Base-by-base conservation (phyloP, 2,888 invertebrate genomes). In the Hypselothyrea guttata region DNA sequence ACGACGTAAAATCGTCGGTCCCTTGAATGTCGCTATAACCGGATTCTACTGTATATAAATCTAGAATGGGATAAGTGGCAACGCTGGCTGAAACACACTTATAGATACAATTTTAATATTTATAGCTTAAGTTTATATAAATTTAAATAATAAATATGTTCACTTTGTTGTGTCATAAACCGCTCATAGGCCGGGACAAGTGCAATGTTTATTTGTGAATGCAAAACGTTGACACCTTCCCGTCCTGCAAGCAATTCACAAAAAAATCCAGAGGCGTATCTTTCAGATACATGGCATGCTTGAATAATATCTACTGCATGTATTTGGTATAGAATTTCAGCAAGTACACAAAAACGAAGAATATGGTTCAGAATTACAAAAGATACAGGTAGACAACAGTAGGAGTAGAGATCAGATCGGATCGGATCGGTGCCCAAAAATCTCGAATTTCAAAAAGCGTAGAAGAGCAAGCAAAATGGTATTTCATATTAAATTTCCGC, bases 161-260 rank as follows among this genome's bases (percentile, higher is more conserved):
- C 5, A 1, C 8, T 11, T 15, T 40, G 66, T 42, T 38, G 64
- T 34, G 13, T 12, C 8, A 58, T 33, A 84, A 73, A 87, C 62
- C 89, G 89, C 91, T 89, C 84, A 92, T 92, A 92, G 92, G 92
- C 92, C 92, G 92, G 92, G 92, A 92, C 92, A 92, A 92, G 92
- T 92, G 92, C 92, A 92, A 92, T 92, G 92, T 92, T 92, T 85
- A 88, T 73, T 73, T 77, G 84, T 22, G 72, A 73, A 60, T 48
- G 75, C 70, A 83, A 83, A 89, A 89, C 89, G 88, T 89, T 89
- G 89, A 82, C 87, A 88, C 88, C 84, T 81, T 86, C 88, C 89
- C 89, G 86, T 78, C 89, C 89, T 89, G 41, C 68, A 81, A 81
- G 88, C 77, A 88, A 82, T 66, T 75, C 58, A 27, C n/a, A n/a